phyloP scores from a whole-genome alignment of 1,140 invertebrate species.

The Venustaconcha ellipsiformis region DNA sequence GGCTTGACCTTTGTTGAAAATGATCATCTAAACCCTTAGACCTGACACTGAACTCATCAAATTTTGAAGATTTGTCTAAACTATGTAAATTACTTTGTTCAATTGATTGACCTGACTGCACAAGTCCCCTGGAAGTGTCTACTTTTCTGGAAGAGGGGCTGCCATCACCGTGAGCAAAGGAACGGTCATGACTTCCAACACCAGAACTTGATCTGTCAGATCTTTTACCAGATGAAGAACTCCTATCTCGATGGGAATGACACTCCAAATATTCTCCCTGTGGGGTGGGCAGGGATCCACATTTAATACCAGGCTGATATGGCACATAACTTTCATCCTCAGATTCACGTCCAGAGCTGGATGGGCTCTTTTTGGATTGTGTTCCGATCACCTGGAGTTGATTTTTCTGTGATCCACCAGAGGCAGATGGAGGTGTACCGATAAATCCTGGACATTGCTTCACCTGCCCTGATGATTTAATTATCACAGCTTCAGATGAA shows the following conservation, averaged over 20 bases:
- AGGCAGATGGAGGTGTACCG: neutral
- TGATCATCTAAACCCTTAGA: no score
- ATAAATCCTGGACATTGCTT: neutral
- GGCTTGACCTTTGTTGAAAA: no score
- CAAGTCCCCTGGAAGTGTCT: neutral
- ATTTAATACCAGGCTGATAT: constrained; percentile 27
- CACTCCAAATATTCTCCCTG: constrained; percentile 1
- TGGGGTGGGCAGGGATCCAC: neutral
- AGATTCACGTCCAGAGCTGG: constrained; percentile 45
- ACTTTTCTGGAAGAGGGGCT: neutral
- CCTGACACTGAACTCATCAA: no score
- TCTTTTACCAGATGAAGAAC: constrained; percentile 1
- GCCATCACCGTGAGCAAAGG: neutral
- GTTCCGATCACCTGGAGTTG: neutral
- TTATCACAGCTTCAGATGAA: constrained; percentile 3
- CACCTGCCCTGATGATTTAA: neutral
- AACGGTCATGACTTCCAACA: neutral
- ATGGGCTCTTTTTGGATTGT: constrained; percentile 22
- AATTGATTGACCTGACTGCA: no score
- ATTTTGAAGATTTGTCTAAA: no score
- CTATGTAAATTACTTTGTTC: no score
- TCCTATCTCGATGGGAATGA: neutral
- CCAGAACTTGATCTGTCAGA: constrained; percentile 6
- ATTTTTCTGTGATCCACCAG: neutral
- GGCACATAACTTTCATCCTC: constrained; percentile 48